phyloP scores from a whole-genome alignment of 92 coral and sea anemone species.

The Epizoanthus ramosus region DNA sequence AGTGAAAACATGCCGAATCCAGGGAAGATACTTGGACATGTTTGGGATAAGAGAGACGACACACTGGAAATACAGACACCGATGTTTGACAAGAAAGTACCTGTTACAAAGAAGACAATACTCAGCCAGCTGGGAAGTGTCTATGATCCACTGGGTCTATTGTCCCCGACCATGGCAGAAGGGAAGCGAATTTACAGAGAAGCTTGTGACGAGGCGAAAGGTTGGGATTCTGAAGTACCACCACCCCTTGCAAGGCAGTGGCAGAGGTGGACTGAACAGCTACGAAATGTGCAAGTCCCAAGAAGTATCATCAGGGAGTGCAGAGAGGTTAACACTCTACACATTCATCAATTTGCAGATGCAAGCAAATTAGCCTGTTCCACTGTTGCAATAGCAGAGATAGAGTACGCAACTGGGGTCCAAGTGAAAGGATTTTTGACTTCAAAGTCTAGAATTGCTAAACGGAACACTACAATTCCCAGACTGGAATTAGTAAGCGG shows the following conservation, averaged over 20 bases:
- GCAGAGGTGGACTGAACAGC: conserved; percentile 25
- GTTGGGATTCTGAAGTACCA: conserved; percentile 38
- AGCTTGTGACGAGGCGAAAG: conserved; percentile 37
- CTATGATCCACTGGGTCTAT: conserved; percentile 43
- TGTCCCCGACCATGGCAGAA: conserved; percentile 40
- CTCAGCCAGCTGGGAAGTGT: conserved; percentile 39
- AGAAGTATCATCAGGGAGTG: conserved; percentile 22
- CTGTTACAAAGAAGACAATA: conserved; percentile 31
- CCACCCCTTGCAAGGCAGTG: conserved; percentile 12
- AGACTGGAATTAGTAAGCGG: conserved; percentile 49
- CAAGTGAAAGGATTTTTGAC: conserved; percentile 28
- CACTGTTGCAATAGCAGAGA: background rate
- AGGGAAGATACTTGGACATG: conserved; percentile 16
- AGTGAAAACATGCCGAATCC: conserved; percentile 23
- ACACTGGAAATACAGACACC: conserved; percentile 23
- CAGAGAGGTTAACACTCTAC: background rate
- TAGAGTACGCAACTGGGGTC: too few species aligned
- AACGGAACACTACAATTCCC: conserved; percentile 35
- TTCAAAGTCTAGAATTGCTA: conserved; percentile 47
- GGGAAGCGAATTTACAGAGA: conserved; percentile 45
- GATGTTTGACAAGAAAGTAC: background rate
- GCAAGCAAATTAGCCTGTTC: conserved; percentile 3
- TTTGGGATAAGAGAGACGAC: conserved; percentile 36
- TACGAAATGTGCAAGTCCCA: conserved; percentile 32
- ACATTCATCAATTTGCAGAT: conserved; percentile 25